A percentile compares a stretch with the other conserved stretches of the same genome.
These are phyloP conservation scores for Acronicta aceris DNA, from an alignment of 2,888 invertebrate species.

Conservation along the genomic window DNA sequence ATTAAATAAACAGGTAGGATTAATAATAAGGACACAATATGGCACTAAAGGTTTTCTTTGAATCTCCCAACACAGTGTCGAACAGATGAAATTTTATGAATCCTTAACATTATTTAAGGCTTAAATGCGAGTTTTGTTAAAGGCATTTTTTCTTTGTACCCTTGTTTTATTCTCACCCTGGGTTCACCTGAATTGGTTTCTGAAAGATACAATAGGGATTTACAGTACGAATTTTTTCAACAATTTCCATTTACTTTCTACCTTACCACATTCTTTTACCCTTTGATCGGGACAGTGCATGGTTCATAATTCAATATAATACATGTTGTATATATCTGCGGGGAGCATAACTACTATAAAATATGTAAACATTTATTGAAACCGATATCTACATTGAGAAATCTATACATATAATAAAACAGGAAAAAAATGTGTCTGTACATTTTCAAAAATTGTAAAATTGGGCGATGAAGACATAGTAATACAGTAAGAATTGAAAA, in stretches of 20 bases:
- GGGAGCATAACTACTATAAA: too few species aligned
- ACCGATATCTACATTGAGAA: too few species aligned
- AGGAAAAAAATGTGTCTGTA: too few species aligned
- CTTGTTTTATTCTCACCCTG: slow-evolving; percentile 4
- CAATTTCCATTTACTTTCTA: slow-evolving; percentile 7
- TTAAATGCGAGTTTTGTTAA: slow-evolving; percentile 5
- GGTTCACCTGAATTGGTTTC: slow-evolving; percentile 12
- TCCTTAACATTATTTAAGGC: slow-evolving; percentile 3
- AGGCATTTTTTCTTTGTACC: slow-evolving; percentile 11
- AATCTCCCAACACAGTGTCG: not conserved
- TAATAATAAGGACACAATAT: not conserved
- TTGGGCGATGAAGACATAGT: too few species aligned
- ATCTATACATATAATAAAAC: too few species aligned
- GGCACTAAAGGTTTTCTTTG: not conserved
- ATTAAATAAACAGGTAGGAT: not conserved
- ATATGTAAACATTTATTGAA: too few species aligned
- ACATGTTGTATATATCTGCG: too few species aligned
- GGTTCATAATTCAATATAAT: too few species aligned
- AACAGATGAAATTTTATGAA: slow-evolving; percentile 14
- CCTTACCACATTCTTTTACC: slow-evolving; percentile 1
- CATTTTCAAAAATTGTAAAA: too few species aligned
- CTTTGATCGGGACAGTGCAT: not conserved
- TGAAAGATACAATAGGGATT: slow-evolving; percentile 14
- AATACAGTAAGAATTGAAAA: too few species aligned
- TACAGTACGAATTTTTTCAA: slow-evolving; percentile 2